These are phyloP conservation scores for Ophiothrix spiculata DNA, from an alignment of 35 echinoderm and acorn worm species.

Conservation along the genomic window DNA sequence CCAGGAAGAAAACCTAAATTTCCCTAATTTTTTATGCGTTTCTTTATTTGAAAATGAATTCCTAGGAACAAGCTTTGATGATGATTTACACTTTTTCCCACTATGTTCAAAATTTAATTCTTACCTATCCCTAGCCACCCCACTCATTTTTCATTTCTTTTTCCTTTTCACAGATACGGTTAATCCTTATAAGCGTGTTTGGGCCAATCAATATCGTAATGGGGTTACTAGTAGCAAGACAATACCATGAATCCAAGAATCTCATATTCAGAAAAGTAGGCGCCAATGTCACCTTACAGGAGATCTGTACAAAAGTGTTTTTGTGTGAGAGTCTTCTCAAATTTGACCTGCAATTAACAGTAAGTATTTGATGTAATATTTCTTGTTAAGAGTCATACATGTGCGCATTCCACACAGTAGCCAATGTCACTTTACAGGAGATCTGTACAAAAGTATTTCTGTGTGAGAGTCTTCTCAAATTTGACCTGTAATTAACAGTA, in stretches of 20 bases:
- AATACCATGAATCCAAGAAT: slow-evolving; percentile 89
- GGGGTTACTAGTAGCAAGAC: slow-evolving; percentile 59
- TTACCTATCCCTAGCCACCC: too few relatives aligned
- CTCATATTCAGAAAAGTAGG: slow-evolving; percentile 96
- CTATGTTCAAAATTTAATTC: too few relatives aligned
- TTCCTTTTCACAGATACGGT: slow-evolving; percentile 56
- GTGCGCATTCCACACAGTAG: slow-evolving; percentile 78
- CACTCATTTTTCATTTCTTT: too few relatives aligned
- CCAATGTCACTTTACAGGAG: slow-evolving; percentile 79
- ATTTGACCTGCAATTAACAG: slow-evolving; percentile 86
- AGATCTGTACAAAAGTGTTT: slow-evolving; percentile 74
- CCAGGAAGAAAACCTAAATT: too few relatives aligned
- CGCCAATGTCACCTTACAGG: slow-evolving; percentile 82
- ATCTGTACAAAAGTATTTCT: slow-evolving; percentile 79
- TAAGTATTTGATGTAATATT: slow-evolving; percentile 6
- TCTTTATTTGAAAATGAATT: too few relatives aligned
- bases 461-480: slow-evolving; percentile 71
- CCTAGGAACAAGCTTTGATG: too few relatives aligned
- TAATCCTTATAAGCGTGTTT: slow-evolving; percentile 57
- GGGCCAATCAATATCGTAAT: slow-evolving; percentile 70
- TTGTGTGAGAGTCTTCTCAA: slow-evolving; percentile 74
- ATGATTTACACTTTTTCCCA: too few relatives aligned
- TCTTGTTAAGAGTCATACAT: not conserved
- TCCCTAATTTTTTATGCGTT: too few relatives aligned
- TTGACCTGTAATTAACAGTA: slow-evolving; percentile 86